Base-by-base conservation (phyloP, 2,797 vertebrate genomes). In the Melanotaenia pygmaea region DNA sequence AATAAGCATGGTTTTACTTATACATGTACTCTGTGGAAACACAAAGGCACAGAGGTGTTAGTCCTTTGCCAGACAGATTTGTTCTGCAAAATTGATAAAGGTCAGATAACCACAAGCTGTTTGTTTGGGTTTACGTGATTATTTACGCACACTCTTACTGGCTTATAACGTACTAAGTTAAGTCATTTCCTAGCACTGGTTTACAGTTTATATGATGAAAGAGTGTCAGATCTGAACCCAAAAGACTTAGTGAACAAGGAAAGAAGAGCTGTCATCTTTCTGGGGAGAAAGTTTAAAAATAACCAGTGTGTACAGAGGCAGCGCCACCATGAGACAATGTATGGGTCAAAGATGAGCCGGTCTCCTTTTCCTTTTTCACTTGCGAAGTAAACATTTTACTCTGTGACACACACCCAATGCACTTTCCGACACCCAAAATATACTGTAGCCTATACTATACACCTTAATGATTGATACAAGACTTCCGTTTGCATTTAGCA, bases 291-390 rank as follows among this genome's bases (percentile, higher is more conserved):
- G 69, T 82, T 90, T 86, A 89, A 87, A 93, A 93, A 94, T 93
- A 94, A 90, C 87, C 53, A 34, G 69, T 81, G 76, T 91, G 87
- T 88, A 82, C 82, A 88, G 86, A 90, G 81, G 84, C 89, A 88
- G 80, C 78, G 63, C 74, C 80, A 88, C 77, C 81, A 86, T 83
- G 80, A 92, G 91, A 94, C 92, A 94, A 93, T 94, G 88, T 88
- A 74, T 28, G 65, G 93, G 93, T 93, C 92, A 94, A 92, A 92
- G 91, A 93, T 92, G 92, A 93, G 84, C 88, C 85, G 24, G 82
- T 86, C 86, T 80, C 75, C 83, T 89, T 80, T 93, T 93, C 91
- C 92, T 90, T 90, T 93, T 90, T 90, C 81, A 86, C 82, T 90
- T 78, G 80, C 85, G 82, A 92, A 90, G 90, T 93, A 93, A 93